Conservation (phyloP, 2,888 invertebrate genomes). For the Polietes domitor region DNA sequence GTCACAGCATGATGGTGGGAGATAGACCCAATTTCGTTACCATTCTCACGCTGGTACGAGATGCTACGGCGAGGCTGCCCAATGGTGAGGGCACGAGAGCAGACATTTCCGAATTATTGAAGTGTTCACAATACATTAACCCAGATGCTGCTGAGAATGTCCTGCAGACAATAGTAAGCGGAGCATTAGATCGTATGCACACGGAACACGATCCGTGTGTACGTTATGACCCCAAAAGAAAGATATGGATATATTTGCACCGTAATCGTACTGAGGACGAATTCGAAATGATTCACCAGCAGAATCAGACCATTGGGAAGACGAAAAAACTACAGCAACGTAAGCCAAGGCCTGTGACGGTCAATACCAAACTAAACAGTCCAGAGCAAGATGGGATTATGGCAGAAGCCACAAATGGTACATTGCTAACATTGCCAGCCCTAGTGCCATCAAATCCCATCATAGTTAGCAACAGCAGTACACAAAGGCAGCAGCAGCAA, state of each 20-base stretch:
- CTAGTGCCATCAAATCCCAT: slow-evolving; percentile 74
- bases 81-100: slow-evolving; percentile 95
- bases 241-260: slow-evolving; percentile 98
- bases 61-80: slow-evolving; percentile 95
- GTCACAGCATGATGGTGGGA: slow-evolving; percentile 90
- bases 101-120: slow-evolving; percentile 93
- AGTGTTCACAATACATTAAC: slow-evolving; percentile 86
- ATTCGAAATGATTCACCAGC: slow-evolving; percentile 86
- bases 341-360: slow-evolving; percentile 69
- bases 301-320: slow-evolving; percentile 85
- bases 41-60: slow-evolving; percentile 94
- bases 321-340: slow-evolving; percentile 78
- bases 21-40: slow-evolving; percentile 95
- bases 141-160: slow-evolving; percentile 80
- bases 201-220: slow-evolving; percentile 95
- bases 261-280: slow-evolving; percentile 84
- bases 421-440: slow-evolving; percentile 72
- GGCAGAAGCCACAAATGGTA: slow-evolving; percentile 39
- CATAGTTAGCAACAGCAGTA: slow-evolving; percentile 66
- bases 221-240: slow-evolving; percentile 94
- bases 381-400: neutral
- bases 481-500: slow-evolving; percentile 63
- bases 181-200: slow-evolving; percentile 94
- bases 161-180: slow-evolving; percentile 90
- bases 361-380: slow-evolving; percentile 1